Conservation (phyloP, 2,113 vertebrate genomes). For the Silurus glanis region DNA sequence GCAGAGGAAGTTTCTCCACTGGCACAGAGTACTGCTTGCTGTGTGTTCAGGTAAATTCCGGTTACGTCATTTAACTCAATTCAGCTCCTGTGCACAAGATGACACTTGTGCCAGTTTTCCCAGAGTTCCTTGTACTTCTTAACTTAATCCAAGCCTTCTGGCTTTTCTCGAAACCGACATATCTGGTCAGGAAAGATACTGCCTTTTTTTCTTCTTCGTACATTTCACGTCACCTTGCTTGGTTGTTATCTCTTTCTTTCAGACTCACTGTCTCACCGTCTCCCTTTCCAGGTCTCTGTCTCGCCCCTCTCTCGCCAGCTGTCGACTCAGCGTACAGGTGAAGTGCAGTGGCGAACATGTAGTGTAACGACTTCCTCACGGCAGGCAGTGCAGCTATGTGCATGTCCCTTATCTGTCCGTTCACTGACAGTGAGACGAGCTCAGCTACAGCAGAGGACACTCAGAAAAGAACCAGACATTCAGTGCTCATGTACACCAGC, state of each 20-base stretch:
- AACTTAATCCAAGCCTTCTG: conserved; percentile 39
- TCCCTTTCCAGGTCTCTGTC: conserved; percentile 7
- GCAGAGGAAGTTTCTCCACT: background rate
- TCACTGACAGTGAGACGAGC: conserved; percentile 58
- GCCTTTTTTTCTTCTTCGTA: background rate
- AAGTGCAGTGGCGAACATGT: conserved; percentile 45
- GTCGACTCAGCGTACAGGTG: conserved; percentile 52
- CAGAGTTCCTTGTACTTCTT: conserved; percentile 38
- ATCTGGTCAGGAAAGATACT: conserved; percentile 36
- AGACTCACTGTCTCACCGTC: background rate
- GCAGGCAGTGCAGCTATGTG: conserved; percentile 46
- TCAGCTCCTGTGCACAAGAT: background rate
- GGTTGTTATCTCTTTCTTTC: conserved; percentile 33
- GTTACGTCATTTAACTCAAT: background rate
- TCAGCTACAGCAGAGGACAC: conserved; percentile 50
- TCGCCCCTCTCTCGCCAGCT: conserved; percentile 20
- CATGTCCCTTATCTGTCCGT: conserved; percentile 58
- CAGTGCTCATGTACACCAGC: conserved; percentile 26
- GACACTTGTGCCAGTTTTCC: background rate
- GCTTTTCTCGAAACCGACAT: conserved; percentile 40
- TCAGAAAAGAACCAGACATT: conserved; percentile 51
- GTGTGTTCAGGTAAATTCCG: background rate
- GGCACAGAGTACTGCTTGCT: background rate
- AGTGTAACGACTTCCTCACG: conserved; percentile 55
- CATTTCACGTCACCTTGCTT: background rate